phyloP scores from a whole-genome alignment of 1,140 invertebrate genomes.

The Oryzaephilus surinamensis region DNA sequence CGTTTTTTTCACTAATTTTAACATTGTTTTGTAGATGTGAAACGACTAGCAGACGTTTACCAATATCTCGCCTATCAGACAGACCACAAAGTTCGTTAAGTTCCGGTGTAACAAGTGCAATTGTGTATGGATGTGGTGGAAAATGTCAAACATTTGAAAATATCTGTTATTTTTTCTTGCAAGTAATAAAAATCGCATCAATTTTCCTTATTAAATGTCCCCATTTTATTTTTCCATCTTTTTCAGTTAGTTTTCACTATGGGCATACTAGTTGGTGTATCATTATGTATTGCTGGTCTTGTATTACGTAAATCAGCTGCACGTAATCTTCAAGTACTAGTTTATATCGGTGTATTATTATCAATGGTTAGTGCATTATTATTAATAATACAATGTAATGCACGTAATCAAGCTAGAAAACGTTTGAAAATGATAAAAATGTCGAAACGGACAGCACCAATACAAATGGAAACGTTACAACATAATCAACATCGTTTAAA shows the following conservation, averaged over 20 bases:
- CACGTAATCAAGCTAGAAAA: slow-evolving; percentile 43
- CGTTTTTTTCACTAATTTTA: background rate
- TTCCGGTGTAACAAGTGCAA: slow-evolving; percentile 28
- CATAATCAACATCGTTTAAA: no score
- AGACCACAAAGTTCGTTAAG: slow-evolving; percentile 30
- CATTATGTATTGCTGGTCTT: slow-evolving; percentile 48
- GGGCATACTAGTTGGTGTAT: slow-evolving; percentile 49
- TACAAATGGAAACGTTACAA: slow-evolving; percentile 25
- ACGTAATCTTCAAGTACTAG: slow-evolving; percentile 47
- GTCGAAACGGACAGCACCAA: slow-evolving; percentile 27
- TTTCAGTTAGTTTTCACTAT: slow-evolving; percentile 50
- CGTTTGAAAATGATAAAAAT: slow-evolving; percentile 27
- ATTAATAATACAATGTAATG: slow-evolving; percentile 49
- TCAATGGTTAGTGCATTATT: slow-evolving; percentile 47
- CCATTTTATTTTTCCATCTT: slow-evolving; percentile 25
- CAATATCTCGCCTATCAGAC: slow-evolving; percentile 23
- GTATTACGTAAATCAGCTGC: slow-evolving; percentile 45
- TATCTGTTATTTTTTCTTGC: slow-evolving; percentile 53
- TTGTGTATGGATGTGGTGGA: slow-evolving; percentile 49
- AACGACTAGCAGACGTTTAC: slow-evolving; percentile 9
- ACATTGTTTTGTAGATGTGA: slow-evolving; percentile 15
- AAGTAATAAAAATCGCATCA: slow-evolving; percentile 36
- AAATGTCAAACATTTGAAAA: slow-evolving; percentile 54
- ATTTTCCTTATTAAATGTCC: background rate
- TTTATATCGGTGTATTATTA: slow-evolving; percentile 49